Percentiles rank a stretch among this genome's conserved stretches.
phyloP scores from a whole-genome alignment of 2,113 vertebrate genomes.

The Gnathonemus echidnorhynchus region DNA sequence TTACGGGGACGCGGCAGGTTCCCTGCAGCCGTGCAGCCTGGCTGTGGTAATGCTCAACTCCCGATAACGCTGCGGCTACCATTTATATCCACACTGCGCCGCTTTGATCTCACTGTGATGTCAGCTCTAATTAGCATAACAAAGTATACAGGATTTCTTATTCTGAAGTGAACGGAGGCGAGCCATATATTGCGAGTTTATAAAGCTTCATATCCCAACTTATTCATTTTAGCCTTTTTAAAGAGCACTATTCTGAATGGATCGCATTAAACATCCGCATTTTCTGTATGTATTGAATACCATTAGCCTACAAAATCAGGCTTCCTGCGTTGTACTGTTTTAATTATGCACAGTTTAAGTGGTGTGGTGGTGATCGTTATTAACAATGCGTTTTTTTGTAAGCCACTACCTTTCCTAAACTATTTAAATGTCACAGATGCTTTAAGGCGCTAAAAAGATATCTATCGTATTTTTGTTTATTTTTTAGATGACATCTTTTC shows the following conservation, averaged over 20 bases:
- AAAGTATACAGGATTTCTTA: slow-evolving; percentile 50
- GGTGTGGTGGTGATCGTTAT: background rate
- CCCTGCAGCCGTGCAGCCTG: background rate
- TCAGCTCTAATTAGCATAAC: slow-evolving; percentile 82
- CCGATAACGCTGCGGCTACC: slow-evolving; percentile 37
- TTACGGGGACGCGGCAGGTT: slow-evolving; percentile 4
- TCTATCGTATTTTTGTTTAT: background rate
- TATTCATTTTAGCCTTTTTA: background rate
- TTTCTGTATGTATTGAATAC: background rate
- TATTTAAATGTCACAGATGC: background rate
- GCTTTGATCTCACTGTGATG: slow-evolving; percentile 76
- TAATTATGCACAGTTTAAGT: background rate
- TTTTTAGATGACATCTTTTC: background rate
- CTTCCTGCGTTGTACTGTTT: background rate
- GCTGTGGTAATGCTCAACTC: slow-evolving; percentile 34
- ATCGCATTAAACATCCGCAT: background rate
- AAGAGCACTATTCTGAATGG: background rate
- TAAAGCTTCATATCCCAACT: background rate
- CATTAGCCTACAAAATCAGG: background rate
- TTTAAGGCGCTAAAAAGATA: background rate
- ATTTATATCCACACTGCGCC: slow-evolving; percentile 59
- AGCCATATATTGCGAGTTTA: background rate
- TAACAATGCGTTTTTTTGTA: background rate
- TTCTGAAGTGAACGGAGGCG: slow-evolving; percentile 17
- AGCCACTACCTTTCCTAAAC: background rate